These are phyloP conservation scores for Drosophila fungiperda DNA, from an alignment of 2,888 invertebrate genomes.

Conservation along the genomic window DNA sequence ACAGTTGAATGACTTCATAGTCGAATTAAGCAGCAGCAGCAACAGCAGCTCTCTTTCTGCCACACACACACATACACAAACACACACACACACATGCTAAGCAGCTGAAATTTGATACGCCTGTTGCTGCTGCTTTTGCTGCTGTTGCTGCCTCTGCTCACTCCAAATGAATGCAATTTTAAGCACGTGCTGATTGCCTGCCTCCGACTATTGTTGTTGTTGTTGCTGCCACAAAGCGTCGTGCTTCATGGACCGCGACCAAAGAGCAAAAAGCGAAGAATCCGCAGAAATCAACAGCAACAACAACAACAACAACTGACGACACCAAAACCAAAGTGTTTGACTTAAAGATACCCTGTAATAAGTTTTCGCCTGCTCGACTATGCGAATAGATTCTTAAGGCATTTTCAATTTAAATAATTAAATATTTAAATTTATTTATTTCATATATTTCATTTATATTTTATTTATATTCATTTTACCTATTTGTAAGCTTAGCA, in stretches of 20 bases:
- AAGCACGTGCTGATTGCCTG: slow-evolving; percentile 67
- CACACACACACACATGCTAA: background rate
- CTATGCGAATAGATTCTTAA: background rate
- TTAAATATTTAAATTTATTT: background rate
- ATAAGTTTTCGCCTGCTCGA: background rate
- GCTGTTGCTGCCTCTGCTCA: slow-evolving; percentile 16
- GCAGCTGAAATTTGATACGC: slow-evolving; percentile 48
- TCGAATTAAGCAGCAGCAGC: slow-evolving; percentile 60
- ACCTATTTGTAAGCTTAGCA: background rate
- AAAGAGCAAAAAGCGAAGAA: slow-evolving; percentile 54
- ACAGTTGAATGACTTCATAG: slow-evolving; percentile 75
- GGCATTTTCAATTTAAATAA: too few species aligned
- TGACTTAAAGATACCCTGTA: slow-evolving; percentile 9
- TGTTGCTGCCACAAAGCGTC: slow-evolving; percentile 41
- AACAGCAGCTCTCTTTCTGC: slow-evolving; percentile 15
- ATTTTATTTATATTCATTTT: background rate
- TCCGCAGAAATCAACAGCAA: slow-evolving; percentile 21
- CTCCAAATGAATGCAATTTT: slow-evolving; percentile 68
- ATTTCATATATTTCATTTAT: background rate
- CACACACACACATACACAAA: slow-evolving; percentile 5
- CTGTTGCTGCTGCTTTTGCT: slow-evolving; percentile 11
- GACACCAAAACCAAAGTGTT: background rate
- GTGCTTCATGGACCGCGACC: slow-evolving; percentile 71
- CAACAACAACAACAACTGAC: background rate
- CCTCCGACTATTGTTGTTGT: slow-evolving; percentile 11